Conservation (phyloP, 2,888 invertebrate species). For the Sesia apiformis region DNA sequence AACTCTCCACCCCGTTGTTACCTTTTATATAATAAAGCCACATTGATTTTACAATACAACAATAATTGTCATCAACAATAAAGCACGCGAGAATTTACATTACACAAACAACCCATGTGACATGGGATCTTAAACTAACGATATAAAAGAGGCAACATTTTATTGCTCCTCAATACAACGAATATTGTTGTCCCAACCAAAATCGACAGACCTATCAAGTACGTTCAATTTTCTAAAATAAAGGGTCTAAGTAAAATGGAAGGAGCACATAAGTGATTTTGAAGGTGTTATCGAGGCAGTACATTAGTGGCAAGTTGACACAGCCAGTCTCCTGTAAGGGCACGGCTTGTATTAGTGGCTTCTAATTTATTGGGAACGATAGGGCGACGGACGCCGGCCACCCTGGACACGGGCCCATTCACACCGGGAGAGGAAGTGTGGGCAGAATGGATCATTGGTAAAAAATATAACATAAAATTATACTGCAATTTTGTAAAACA, state of each 20-base stretch:
- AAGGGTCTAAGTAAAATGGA: constrained; percentile 29
- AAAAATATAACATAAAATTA: background rate
- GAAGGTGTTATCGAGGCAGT: constrained; percentile 65
- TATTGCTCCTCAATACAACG: constrained; percentile 43
- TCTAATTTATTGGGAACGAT: constrained; percentile 72
- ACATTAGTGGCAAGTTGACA: constrained; percentile 69
- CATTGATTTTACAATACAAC: background rate
- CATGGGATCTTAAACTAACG: constrained; percentile 55
- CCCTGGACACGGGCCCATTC: constrained; percentile 66
- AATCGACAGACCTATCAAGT: constrained; percentile 13
- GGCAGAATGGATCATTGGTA: constrained; percentile 6
- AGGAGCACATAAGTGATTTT: constrained; percentile 52
- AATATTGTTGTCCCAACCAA: constrained; percentile 24
- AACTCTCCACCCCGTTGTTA: no score
- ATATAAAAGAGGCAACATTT: constrained; percentile 54
- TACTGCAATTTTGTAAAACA: no score
- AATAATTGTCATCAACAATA: constrained; percentile 46
- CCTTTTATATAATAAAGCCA: no score
- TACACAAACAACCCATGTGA: constrained; percentile 46
- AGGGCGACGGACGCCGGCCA: constrained; percentile 70
- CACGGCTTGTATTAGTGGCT: constrained; percentile 68
- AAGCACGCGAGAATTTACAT: constrained; percentile 55
- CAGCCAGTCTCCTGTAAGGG: constrained; percentile 69
- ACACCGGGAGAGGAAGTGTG: constrained; percentile 42
- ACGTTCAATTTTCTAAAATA: background rate